A percentile compares a stretch with the other conserved stretches of the same genome.
Conservation (phyloP, 2,113 vertebrate genomes). For the Cheirogaleus medius region DNA sequence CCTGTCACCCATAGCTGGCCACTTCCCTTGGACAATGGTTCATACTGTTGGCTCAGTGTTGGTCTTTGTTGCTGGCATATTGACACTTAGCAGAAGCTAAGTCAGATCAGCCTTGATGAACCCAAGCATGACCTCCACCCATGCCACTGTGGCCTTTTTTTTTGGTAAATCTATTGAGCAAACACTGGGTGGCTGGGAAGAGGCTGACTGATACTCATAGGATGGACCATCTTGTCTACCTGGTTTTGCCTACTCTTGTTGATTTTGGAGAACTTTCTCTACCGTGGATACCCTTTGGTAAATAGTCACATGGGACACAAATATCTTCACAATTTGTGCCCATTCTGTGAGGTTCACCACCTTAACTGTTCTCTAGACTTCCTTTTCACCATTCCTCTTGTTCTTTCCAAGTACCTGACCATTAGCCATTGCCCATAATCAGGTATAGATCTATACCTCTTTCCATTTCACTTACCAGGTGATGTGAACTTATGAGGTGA, state of each 20-base stretch:
- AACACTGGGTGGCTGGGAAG: not conserved
- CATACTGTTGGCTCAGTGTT: not conserved
- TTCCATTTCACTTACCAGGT: not conserved
- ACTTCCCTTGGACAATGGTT: not conserved
- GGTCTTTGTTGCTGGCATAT: not conserved
- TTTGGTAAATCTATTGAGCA: not conserved
- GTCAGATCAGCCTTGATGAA: not conserved
- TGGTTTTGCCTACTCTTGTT: not conserved
- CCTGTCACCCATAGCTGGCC: not conserved
- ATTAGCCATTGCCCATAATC: not conserved
- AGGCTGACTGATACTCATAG: not conserved
- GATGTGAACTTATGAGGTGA: not conserved
- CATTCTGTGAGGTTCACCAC: not conserved
- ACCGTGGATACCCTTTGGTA: not conserved
- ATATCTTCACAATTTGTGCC: not conserved
- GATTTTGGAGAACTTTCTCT: not conserved
- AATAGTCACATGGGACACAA: not conserved
- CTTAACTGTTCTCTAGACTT: not conserved
- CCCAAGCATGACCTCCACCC: not conserved
- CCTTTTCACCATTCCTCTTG: not conserved
- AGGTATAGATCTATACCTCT: not conserved
- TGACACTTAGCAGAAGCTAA: not conserved
- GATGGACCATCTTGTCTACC: not conserved
- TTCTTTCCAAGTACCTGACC: not conserved
- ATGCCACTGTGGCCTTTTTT: not conserved